A percentile compares a stretch with the other conserved stretches of the same genome.
These are phyloP conservation scores for Acronicta alni DNA, from an alignment of 2,888 invertebrate species.

Conservation along the genomic window DNA sequence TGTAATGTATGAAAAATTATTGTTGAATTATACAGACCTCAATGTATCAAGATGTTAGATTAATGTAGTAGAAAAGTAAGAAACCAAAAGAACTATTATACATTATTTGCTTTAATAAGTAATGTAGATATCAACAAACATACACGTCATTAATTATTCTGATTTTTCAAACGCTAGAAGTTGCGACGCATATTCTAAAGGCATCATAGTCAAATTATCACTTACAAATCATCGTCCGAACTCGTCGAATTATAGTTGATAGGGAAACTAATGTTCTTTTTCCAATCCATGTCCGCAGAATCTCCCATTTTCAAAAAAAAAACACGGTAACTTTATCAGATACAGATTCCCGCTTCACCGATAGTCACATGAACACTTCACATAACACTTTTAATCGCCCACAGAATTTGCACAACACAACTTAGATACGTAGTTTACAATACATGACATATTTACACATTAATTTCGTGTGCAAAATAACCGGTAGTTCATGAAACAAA, in stretches of 20 bases:
- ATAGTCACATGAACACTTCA: slow-evolving; percentile 29
- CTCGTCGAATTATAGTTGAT: slow-evolving; percentile 85
- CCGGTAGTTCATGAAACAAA: slow-evolving; percentile 44
- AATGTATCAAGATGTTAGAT: too few species aligned
- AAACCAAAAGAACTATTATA: too few species aligned
- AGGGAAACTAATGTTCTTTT: slow-evolving; percentile 82
- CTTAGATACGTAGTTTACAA: slow-evolving; percentile 39
- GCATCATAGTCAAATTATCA: slow-evolving; percentile 51
- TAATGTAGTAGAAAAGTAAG: too few species aligned
- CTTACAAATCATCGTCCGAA: slow-evolving; percentile 86
- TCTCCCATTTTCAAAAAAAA: slow-evolving; percentile 71
- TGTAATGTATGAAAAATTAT: too few species aligned
- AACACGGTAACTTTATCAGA: slow-evolving; percentile 43
- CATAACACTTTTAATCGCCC: slow-evolving; percentile 55
- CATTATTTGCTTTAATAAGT: too few species aligned
- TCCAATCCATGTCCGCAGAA: slow-evolving; percentile 84
- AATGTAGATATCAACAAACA: neutral
- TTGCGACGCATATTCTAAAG: slow-evolving; percentile 11
- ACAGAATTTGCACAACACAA: slow-evolving; percentile 55
- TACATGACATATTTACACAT: slow-evolving; percentile 46
- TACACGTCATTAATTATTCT: neutral
- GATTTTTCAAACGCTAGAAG: neutral
- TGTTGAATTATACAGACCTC: too few species aligned
- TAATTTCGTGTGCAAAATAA: slow-evolving; percentile 23
- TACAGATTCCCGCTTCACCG: slow-evolving; percentile 46